These are phyloP conservation scores for Luperina nickerlii DNA, from an alignment of 2,888 invertebrate genomes.

Conservation along the genomic window DNA sequence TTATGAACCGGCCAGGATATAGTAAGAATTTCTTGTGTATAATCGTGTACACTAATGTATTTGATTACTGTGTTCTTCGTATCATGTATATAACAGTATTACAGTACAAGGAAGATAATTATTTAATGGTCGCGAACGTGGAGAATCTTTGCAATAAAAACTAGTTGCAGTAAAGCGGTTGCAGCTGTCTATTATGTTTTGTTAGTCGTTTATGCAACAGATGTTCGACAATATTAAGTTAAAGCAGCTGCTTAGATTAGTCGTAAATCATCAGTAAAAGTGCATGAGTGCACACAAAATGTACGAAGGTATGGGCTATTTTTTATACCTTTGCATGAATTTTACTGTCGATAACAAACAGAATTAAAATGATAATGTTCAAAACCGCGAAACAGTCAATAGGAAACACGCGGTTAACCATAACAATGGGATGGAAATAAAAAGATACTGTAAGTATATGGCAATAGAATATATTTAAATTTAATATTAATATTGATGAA, in stretches of 20 bases:
- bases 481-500: slow-evolving; percentile 47
- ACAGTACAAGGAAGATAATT: slow-evolving; percentile 45
- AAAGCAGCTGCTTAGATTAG: slow-evolving; percentile 67
- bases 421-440: slow-evolving; percentile 52
- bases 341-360: slow-evolving; percentile 10
- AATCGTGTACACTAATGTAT: slow-evolving; percentile 47
- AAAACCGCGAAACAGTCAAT: slow-evolving; percentile 57
- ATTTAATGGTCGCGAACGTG: slow-evolving; percentile 44
- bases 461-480: slow-evolving; percentile 57
- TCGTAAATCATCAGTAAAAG: slow-evolving; percentile 39
- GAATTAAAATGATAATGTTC: slow-evolving; percentile 44
- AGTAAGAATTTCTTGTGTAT: slow-evolving; percentile 51
- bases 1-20: slow-evolving; percentile 45
- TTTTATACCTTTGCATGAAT: slow-evolving; percentile 12
- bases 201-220: slow-evolving; percentile 67
- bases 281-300: slow-evolving; percentile 1
- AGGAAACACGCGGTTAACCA: slow-evolving; percentile 60
- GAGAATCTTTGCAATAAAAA: slow-evolving; percentile 60
- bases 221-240: slow-evolving; percentile 64
- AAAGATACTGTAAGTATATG: slow-evolving; percentile 35
- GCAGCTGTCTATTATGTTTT: slow-evolving; percentile 72
- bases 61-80: slow-evolving; percentile 54
- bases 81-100: slow-evolving; percentile 45
- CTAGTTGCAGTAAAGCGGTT: slow-evolving; percentile 59
- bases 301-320: not conserved